These are phyloP conservation scores for Ametastegia equiseti DNA, from an alignment of 2,888 invertebrate species.

Conservation along the genomic window DNA sequence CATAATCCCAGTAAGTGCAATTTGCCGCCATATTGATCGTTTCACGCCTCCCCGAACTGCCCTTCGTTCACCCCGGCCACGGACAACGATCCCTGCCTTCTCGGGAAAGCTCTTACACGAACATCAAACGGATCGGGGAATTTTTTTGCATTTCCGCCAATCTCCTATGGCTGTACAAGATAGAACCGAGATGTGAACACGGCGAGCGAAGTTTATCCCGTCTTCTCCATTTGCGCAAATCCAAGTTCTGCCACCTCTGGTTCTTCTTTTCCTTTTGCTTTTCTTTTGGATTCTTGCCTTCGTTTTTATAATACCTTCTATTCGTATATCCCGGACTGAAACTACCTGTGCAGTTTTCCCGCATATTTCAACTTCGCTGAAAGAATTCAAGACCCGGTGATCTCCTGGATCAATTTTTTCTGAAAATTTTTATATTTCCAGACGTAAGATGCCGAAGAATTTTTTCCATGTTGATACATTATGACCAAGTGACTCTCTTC, in stretches of 20 bases:
- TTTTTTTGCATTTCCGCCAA: slow-evolving; percentile 20
- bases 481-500: too few species aligned
- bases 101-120: neutral
- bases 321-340: neutral
- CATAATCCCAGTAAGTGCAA: slow-evolving; percentile 42
- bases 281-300: neutral
- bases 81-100: slow-evolving; percentile 10
- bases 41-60: slow-evolving; percentile 39
- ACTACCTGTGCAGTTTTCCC: neutral
- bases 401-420: neutral
- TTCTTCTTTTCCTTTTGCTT: slow-evolving; percentile 5
- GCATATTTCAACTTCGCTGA: neutral
- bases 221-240: neutral
- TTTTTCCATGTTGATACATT: too few species aligned
- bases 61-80: slow-evolving; percentile 28
- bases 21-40: slow-evolving; percentile 44
- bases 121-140: slow-evolving; percentile 28
- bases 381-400: neutral
- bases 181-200: neutral
- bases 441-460: neutral
- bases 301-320: neutral
- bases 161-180: neutral
- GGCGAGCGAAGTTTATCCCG: slow-evolving; percentile 10
- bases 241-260: neutral
- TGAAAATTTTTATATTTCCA: neutral